Conservation (phyloP, 2,113 vertebrate species). For the Pardalotus punctatus region DNA sequence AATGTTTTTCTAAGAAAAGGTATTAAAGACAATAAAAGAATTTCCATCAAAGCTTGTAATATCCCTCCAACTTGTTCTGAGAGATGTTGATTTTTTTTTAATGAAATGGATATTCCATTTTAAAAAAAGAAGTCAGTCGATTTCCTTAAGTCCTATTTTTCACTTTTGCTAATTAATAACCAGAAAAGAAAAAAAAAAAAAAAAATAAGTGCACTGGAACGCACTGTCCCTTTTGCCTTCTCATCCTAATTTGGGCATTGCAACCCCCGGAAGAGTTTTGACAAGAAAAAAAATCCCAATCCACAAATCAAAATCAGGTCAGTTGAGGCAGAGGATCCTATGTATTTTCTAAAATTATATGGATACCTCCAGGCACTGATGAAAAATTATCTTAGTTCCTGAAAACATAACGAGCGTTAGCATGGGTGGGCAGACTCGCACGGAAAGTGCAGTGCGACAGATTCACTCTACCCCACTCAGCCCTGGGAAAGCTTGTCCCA, state of each 20-base stretch:
- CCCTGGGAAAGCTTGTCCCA: not conserved
- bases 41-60: not conserved
- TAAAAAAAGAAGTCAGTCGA: not conserved
- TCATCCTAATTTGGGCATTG: conserved; percentile 55
- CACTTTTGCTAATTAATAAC: conserved; percentile 45
- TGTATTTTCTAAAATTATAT: conserved; percentile 46
- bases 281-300: conserved; percentile 49
- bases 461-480: rapidly evolving
- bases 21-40: not conserved
- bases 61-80: not conserved
- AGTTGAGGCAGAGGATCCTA: conserved; percentile 11
- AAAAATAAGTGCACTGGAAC: not conserved
- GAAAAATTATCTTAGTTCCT: conserved; percentile 28
- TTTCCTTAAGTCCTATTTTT: conserved; percentile 44
- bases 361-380: conserved; percentile 32
- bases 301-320: conserved; percentile 67
- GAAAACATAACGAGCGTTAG: not conserved
- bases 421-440: rapidly evolving
- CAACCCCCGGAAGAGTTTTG: not conserved
- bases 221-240: conserved; percentile 27
- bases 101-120: not conserved
- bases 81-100: not conserved
- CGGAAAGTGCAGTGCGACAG: rapidly evolving
- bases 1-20: not conserved
- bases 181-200: not conserved